Percentiles rank a stretch among this genome's conserved stretches.
phyloP scores from a whole-genome alignment of 1,140 invertebrate species.

The Dendrolimus kikuchii region DNA sequence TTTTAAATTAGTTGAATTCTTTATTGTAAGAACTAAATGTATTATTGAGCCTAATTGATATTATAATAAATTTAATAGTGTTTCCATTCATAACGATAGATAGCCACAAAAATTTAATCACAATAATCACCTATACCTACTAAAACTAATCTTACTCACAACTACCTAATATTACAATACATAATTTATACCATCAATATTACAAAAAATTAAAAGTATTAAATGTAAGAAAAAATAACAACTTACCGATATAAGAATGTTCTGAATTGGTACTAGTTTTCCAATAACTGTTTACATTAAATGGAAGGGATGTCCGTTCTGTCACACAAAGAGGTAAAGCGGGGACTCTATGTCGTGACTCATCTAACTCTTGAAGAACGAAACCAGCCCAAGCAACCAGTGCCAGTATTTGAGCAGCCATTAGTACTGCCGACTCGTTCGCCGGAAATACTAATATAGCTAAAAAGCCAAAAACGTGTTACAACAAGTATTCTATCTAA shows the following conservation, averaged over 20 bases:
- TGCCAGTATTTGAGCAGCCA: constrained; percentile 41
- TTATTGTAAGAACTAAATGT: no score
- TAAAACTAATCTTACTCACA: no score
- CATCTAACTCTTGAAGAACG: constrained; percentile 45
- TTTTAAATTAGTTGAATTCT: no score
- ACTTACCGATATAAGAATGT: constrained; percentile 50
- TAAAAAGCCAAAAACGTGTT: constrained; percentile 16
- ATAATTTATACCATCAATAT: neutral
- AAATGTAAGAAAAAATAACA: neutral
- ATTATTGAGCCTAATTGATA: no score
- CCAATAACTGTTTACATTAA: constrained; percentile 44
- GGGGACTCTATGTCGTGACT: constrained; percentile 30
- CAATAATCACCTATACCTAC: no score
- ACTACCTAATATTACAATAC: no score
- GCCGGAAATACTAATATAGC: constrained; percentile 57
- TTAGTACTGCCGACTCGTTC: constrained; percentile 40
- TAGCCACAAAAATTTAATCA: no score
- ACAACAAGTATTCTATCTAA: neutral
- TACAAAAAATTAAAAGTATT: neutral
- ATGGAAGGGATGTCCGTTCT: constrained; percentile 31
- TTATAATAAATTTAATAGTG: no score
- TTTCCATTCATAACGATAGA: no score
- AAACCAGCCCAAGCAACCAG: constrained; percentile 50
- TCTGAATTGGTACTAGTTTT: constrained; percentile 48
- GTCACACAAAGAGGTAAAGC: constrained; percentile 37